Conservation (phyloP, 2,888 invertebrate genomes). For the Meteorus cinctellus region DNA sequence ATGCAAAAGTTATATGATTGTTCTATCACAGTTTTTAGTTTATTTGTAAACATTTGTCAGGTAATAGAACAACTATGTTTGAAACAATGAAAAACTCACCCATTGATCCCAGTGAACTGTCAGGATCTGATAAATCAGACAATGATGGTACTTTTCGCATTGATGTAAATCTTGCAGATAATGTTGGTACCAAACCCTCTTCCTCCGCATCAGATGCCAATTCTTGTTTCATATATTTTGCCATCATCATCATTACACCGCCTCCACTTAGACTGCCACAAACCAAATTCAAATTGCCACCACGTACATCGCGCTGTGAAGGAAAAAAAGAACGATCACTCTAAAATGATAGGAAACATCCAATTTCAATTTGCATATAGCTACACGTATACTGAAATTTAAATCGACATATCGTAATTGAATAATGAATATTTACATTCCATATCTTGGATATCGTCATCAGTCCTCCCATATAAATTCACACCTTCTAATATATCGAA, state of each 20-base stretch:
- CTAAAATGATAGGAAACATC: too few relatives aligned
- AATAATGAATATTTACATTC: too few relatives aligned
- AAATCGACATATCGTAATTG: too few relatives aligned
- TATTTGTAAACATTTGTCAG: background rate
- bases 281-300: constrained; percentile 60
- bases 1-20: too few relatives aligned
- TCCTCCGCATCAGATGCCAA: constrained; percentile 76
- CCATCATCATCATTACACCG: constrained; percentile 70
- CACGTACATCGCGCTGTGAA: constrained; percentile 66
- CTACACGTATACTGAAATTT: too few relatives aligned
- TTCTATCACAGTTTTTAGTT: too few relatives aligned
- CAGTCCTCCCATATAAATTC: too few relatives aligned
- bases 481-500: too few relatives aligned
- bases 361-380: too few relatives aligned
- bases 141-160: constrained; percentile 93
- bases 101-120: constrained; percentile 91
- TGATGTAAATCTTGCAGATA: constrained; percentile 76
- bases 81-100: constrained; percentile 78
- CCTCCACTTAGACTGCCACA: constrained; percentile 63
- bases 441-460: too few relatives aligned
- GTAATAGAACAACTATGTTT: background rate
- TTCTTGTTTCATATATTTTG: constrained; percentile 77
- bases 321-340: constrained; percentile 3
- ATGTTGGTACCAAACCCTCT: constrained; percentile 78
- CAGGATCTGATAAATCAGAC: constrained; percentile 92